Base-by-base conservation (phyloP, 2,797 vertebrate genomes). In the Knipowitschia caucasica region DNA sequence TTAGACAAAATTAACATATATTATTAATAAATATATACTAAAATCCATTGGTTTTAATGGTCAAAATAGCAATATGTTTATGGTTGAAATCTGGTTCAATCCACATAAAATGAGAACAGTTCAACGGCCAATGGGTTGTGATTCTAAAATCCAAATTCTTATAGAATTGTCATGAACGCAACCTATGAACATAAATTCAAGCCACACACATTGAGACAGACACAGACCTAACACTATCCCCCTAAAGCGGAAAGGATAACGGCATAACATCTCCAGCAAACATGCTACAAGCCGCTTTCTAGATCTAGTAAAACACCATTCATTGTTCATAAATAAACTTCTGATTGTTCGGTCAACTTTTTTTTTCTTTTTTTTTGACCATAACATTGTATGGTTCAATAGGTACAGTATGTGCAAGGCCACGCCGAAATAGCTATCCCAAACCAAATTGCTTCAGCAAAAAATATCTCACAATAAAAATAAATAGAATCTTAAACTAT, bases 331-430 rank as follows among this genome's bases (percentile, higher is more conserved):
- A 39, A 44, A 39, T 27, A 51, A 52, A 3, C 9, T 51, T 46
- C 64, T 33, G 35, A 59, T 31, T 63, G 40, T 46, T 61, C 14
- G 45, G 56, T 59, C 53, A 33, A 43, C 36, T 56, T 24, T 47
- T 1, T 31, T 20, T n/a, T 12, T 9, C 62, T 55, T 54, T 36
- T 34, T 64, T 56, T 30, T 51, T 50, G 23, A 45, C 33, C 17
- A 47, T 36, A 30, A 53, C 52, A 54, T 7, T 8, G 53, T 17
- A 38, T 47, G 49, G 57, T 25, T 43, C 20, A 25, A 56, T 57
- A 64, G 2, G 49, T 56, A 43, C 40, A 43, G 40, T n/a, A 35
- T 77, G 59, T 68, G 69, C 54, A 62, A 46, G 47, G 40, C 51
- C 49, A 44, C 36, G 8, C 47, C 15, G 14, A 40, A 49, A 59